These are phyloP conservation scores for Serilophus lunatus DNA, from an alignment of 2,113 vertebrate genomes.

Conservation along the genomic window DNA sequence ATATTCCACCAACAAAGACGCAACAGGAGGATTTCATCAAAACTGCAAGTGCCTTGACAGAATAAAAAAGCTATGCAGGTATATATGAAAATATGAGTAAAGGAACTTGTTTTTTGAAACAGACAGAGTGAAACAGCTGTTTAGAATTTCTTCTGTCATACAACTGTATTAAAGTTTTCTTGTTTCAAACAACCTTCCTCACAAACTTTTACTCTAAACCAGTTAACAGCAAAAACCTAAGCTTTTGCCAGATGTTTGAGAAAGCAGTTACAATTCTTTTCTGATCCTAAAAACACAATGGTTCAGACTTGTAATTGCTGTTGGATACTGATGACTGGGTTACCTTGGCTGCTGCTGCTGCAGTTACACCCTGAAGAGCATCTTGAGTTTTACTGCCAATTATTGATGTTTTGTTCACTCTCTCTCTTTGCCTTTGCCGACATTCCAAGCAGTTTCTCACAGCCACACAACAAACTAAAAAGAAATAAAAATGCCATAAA, in stretches of 20 bases:
- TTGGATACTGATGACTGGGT: neutral
- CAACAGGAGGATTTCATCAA: neutral
- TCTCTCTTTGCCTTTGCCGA: conserved; percentile 87
- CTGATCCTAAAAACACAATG: neutral
- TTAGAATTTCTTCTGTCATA: neutral
- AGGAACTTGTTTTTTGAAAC: neutral
- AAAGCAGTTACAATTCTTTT: neutral
- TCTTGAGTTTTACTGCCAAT: conserved; percentile 85
- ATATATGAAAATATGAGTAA: neutral
- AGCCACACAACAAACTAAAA: conserved; percentile 93
- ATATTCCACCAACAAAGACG: neutral
- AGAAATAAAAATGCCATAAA: conserved; percentile 21
- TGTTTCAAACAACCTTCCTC: neutral
- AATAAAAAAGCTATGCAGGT: neutral
- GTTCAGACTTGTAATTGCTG: neutral
- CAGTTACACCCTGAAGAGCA: conserved; percentile 71
- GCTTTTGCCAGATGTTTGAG: neutral
- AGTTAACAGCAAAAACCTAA: neutral
- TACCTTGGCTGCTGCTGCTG: conserved; percentile 81
- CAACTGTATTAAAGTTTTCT: neutral
- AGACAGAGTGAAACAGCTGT: neutral
- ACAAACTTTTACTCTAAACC: neutral
- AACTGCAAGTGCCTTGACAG: neutral
- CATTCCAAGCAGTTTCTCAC: conserved; percentile 95
- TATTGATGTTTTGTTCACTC: conserved; percentile 74